Evolutionary conservation across 2,113 vertebrate species (phyloP).

Genomic region (Trochalopteron elliotii): DNA sequence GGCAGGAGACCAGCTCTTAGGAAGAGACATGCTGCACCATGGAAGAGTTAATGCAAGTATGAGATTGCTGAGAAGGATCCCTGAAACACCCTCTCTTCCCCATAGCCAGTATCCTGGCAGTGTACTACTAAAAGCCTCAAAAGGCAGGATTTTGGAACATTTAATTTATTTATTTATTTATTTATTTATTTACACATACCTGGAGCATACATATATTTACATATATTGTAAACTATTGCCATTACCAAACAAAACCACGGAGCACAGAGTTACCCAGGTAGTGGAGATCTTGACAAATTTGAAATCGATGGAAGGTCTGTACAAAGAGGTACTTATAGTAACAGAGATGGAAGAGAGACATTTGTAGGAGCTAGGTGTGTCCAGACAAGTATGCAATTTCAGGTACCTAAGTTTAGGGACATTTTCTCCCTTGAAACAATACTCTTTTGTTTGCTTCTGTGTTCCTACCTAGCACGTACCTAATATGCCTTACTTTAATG

Average conservation of each 20-base stretch:
- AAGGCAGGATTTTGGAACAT: background rate
- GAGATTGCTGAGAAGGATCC: background rate
- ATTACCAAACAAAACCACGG: background rate
- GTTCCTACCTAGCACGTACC: fast-evolving
- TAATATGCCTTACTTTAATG: background rate
- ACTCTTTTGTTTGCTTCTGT: background rate
- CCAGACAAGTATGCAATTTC: background rate
- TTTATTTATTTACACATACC: background rate
- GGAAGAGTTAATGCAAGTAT: background rate
- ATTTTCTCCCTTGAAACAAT: background rate
- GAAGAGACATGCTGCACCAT: background rate
- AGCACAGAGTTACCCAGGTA: background rate
- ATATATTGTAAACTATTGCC: background rate
- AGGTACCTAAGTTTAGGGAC: background rate
- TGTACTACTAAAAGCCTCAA: background rate
- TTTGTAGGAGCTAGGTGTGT: background rate
- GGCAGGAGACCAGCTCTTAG: background rate
- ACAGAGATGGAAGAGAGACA: background rate
- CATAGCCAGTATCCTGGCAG: background rate
- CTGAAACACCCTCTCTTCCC: background rate
- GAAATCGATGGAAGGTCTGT: background rate
- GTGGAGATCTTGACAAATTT: background rate
- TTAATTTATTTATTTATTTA: too few species aligned
- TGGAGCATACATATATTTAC: background rate
- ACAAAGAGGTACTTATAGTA: background rate